Percentiles rank a stretch among this genome's conserved stretches.
Evolutionary conservation across 2,113 vertebrate genomes (phyloP).

Genomic region (Phaethornis superciliosus): DNA sequence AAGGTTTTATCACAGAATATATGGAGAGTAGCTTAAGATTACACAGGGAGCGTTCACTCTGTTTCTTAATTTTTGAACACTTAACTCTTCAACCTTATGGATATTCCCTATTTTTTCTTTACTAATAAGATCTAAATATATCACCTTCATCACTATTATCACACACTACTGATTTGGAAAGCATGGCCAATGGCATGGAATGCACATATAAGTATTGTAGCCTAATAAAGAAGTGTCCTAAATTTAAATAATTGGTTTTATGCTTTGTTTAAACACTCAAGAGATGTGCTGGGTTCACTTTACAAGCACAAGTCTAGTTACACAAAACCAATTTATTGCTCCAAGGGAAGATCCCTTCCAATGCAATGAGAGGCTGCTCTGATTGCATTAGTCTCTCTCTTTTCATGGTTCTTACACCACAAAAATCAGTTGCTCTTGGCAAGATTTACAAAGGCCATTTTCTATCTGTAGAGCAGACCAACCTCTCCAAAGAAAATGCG

Average conservation of each 20-base stretch:
- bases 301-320: not conserved
- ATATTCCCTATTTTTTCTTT: not conserved
- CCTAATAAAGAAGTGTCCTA: not conserved
- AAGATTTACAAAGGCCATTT: not conserved
- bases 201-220: not conserved
- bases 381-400: not conserved
- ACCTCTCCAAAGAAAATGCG: not conserved
- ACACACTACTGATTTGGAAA: not conserved
- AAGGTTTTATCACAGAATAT: slow-evolving; percentile 33
- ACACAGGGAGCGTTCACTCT: not conserved
- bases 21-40: not conserved
- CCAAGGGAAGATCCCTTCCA: not conserved
- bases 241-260: not conserved
- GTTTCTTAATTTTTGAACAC: not conserved
- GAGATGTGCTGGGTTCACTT: not conserved
- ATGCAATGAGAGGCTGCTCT: not conserved
- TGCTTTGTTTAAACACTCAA: not conserved
- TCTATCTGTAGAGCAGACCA: not conserved
- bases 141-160: not conserved
- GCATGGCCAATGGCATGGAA: not conserved
- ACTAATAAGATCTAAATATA: not conserved
- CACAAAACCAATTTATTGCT: not conserved
- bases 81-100: not conserved
- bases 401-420: not conserved
- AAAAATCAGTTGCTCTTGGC: not conserved